Conservation (phyloP, 2,113 vertebrate genomes). For the Syrmaticus mikado region DNA sequence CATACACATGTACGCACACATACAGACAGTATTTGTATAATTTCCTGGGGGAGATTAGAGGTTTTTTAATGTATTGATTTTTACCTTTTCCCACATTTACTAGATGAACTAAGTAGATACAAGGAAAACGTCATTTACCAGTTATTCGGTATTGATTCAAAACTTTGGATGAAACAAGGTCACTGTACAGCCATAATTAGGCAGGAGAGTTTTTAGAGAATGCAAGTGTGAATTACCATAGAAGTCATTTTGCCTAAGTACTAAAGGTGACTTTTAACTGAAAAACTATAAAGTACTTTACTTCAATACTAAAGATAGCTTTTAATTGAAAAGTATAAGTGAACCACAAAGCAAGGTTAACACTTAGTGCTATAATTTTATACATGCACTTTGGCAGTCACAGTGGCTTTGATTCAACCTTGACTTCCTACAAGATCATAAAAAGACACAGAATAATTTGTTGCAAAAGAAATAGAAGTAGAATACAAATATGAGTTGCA, state of each 20-base stretch:
- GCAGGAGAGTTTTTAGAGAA: slow-evolving; percentile 7
- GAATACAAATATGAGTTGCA: slow-evolving; percentile 53
- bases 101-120: neutral
- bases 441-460: slow-evolving; percentile 66
- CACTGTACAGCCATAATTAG: neutral
- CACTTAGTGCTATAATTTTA: slow-evolving; percentile 66
- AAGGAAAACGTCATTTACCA: neutral
- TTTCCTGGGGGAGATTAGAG: neutral
- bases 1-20: neutral
- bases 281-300: slow-evolving; percentile 52
- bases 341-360: slow-evolving; percentile 71
- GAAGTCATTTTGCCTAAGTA: slow-evolving; percentile 43
- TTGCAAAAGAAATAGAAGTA: slow-evolving; percentile 50
- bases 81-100: neutral
- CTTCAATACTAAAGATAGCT: slow-evolving; percentile 54
- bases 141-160: neutral
- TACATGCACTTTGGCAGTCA: slow-evolving; percentile 61
- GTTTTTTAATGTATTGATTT: neutral
- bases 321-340: slow-evolving; percentile 69
- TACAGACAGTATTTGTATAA: neutral
- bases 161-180: slow-evolving; percentile 8
- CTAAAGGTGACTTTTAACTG: slow-evolving; percentile 68
- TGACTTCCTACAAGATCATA: slow-evolving; percentile 64
- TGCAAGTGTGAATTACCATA: slow-evolving; percentile 13
- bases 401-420: slow-evolving; percentile 67